These are phyloP conservation scores for Pocillopora meandrina DNA, from an alignment of 92 coral and sea anemone genomes.

Conservation along the genomic window DNA sequence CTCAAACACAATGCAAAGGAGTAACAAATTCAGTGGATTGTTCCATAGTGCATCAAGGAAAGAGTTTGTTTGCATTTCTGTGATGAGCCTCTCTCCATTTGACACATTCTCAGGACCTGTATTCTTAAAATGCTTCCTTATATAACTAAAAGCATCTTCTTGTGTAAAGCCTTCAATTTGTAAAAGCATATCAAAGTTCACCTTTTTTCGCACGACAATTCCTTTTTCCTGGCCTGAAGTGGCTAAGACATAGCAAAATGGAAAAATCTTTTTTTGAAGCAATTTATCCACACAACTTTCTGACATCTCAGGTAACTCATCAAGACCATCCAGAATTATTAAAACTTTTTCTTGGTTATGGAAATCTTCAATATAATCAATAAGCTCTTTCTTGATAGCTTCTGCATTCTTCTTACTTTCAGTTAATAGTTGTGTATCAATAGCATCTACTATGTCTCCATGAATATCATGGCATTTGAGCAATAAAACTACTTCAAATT, in stretches of 20 bases:
- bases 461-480: neutral
- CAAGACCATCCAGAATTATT: conserved; percentile 3
- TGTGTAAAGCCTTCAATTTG: neutral
- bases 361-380: neutral
- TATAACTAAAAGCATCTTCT: neutral
- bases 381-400: neutral
- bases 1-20: conserved; percentile 6
- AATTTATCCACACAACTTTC: neutral
- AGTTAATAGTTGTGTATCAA: neutral
- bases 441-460: neutral
- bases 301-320: neutral
- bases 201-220: neutral
- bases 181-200: neutral
- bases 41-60: neutral
- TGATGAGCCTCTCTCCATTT: neutral
- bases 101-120: neutral
- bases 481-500: neutral
- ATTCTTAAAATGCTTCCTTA: neutral
- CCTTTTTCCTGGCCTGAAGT: neutral
- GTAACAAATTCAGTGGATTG: neutral
- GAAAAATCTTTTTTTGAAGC: neutral
- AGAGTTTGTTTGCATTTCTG: neutral
- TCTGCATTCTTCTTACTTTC: neutral
- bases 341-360: neutral
- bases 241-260: neutral